Percentiles rank a stretch among this genome's conserved stretches.
Conservation (phyloP, 1,140 invertebrate species). For the Frieseomelitta varia region DNA sequence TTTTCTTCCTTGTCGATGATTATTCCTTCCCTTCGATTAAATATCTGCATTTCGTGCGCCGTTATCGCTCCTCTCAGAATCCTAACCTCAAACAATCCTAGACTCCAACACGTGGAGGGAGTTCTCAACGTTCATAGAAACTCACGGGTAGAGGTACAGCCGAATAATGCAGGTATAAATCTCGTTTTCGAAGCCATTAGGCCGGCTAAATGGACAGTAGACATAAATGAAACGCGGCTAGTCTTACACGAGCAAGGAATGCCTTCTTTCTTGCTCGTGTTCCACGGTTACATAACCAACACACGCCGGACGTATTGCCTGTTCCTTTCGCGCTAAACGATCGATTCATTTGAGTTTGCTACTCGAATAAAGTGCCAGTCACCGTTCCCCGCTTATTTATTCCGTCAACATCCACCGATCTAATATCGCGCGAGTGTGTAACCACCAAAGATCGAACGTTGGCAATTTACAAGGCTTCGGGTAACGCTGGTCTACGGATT, state of each 20-base stretch:
- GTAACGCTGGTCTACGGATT: background rate
- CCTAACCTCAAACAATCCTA: too few species aligned
- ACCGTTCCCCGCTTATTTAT: background rate
- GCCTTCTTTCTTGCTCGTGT: background rate
- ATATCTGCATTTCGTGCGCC: too few species aligned
- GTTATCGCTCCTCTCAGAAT: too few species aligned
- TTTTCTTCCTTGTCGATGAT: too few species aligned
- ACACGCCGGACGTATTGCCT: background rate
- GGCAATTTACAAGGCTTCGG: background rate
- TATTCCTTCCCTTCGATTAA: too few species aligned
- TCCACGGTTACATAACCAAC: background rate
- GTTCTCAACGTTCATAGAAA: too few species aligned
- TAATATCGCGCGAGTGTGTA: background rate
- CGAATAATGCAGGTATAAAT: background rate
- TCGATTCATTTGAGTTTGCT: background rate
- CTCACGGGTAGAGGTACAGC: too few species aligned
- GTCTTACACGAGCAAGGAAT: background rate
- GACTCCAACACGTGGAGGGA: too few species aligned
- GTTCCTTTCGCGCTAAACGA: conserved; percentile 9
- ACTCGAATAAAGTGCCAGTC: background rate
- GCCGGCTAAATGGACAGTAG: background rate
- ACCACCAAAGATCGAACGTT: background rate
- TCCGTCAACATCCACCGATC: background rate
- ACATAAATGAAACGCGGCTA: background rate
- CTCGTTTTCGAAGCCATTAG: background rate